Evolutionary conservation across 2,888 invertebrate species (phyloP), one percentile per base, ranked within the genome.

Genomic region (Malacosoma neustria): DNA sequence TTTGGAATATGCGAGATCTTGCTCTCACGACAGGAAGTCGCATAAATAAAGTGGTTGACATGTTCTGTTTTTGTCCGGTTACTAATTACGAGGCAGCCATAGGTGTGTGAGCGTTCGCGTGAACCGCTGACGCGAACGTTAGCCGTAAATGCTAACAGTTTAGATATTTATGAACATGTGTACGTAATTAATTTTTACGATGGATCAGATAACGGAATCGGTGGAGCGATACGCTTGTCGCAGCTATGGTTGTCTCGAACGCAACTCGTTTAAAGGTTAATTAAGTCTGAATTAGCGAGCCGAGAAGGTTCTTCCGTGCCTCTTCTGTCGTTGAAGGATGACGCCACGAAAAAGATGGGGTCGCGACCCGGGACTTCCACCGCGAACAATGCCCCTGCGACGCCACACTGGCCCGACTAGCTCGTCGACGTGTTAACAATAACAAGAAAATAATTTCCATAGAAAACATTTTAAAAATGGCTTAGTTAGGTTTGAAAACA

Each of bases 121-220:
- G 72, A 69, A 62, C 61, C 66, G 59, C 48, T 61, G 57, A 57
- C 51, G 57, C 67, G 68, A 65, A 72, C 72, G 73, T 70, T 72
- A 65, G 58, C 69, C 61, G 75, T 73, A 75, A 79, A 77, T 70
- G 76, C 72, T 71, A 74, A 66, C 75, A 75, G 74, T 72, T 79
- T 71, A 76, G 79, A 82, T 80, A 77, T 81, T 80, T 81, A 79
- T 75, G 76, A 81, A 82, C 82, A 82, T 80, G 74, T 82, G 82
- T 82, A 80, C 65, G 77, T 79, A 84, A 84, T 82, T 82, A 84
- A 81, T 82, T 79, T 84, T 84, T 81, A 82, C 77, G 76, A 75
- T 67, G 73, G 72, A 80, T 82, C 82, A 70, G 82, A 82, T 84
- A 81, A 72, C 71, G 62, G 64, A 61, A 61, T 63, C 72, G 70